Evolutionary conservation across 2,888 invertebrate species (phyloP), one percentile per base, ranked within the genome.

Genomic region (Stegana nigrithorax): DNA sequence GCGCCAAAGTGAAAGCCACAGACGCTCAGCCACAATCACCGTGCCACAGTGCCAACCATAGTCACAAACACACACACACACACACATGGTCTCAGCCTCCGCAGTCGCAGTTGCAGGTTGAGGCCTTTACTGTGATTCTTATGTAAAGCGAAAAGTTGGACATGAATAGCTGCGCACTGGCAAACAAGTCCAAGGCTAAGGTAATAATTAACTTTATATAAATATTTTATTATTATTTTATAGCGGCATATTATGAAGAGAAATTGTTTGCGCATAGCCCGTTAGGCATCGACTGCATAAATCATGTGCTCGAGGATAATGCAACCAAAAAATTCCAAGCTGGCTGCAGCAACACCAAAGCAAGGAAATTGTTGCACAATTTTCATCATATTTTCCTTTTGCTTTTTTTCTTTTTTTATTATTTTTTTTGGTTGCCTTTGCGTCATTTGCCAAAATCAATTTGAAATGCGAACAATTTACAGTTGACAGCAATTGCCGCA

Each of bases 181-280:
- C 47, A 23, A 12, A 63, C 68, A 68, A 68, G 65, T 73, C 64
- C 75, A 77, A 71, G 78, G 75, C 56, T 67, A 67, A 61, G 66
- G 73, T 67, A 67, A 78, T 75, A 75, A 75, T 75, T 75, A 75
- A 77, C 73, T 72, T 70, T 60, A 44, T 27, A 23, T 55, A 32
- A 55, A 55, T 55, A 55, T 55, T 55, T 32, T 29, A 55, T 55
- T 21, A 21, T 19, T 14, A 39, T 39, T n/a, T n/a, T n/a, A n/a
- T n/a, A n/a, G n/a, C n/a, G n/a, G n/a, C n/a, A n/a, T n/a, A n/a
- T n/a, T n/a, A n/a, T n/a, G n/a, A 39, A 8, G 29, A 17, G 17
- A 39, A 39, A 39, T 39, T 39, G 39, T 39, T 39, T 39, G 39
- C 39, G 39, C 39, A 39, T 39, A 14, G 39, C 39, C n/a, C 10